Conservation (phyloP, 2,888 invertebrate genomes). For the Drosophila neoperkinsi region DNA sequence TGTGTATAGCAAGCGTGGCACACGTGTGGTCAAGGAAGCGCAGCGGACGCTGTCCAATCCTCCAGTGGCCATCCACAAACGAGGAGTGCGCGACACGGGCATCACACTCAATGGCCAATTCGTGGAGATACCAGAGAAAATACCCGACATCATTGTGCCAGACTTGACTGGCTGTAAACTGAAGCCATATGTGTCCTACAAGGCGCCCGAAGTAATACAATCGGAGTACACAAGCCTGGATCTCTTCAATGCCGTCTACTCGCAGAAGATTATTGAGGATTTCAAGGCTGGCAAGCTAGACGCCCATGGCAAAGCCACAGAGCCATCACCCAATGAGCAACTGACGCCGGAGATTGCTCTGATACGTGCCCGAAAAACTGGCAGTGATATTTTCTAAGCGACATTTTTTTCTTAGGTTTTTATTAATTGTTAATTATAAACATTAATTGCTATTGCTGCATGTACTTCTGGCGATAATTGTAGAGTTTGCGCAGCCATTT, state of each 20-base stretch:
- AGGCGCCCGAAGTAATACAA: conserved; percentile 90
- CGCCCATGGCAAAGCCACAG: conserved; percentile 88
- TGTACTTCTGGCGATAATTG: conserved; percentile 88
- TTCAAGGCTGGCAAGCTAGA: conserved; percentile 90
- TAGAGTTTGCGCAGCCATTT: conserved; percentile 91
- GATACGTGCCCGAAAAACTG: conserved; percentile 89
- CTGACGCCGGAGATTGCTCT: conserved; percentile 91
- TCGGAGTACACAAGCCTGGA: conserved; percentile 93
- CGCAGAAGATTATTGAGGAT: conserved; percentile 91
- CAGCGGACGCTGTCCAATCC: conserved; percentile 86
- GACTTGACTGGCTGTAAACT: conserved; percentile 92
- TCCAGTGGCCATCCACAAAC: conserved; percentile 89
- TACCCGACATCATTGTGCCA: conserved; percentile 97
- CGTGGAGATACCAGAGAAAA: conserved; percentile 92
- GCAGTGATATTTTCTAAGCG: conserved; percentile 91
- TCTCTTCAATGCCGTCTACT: conserved; percentile 93
- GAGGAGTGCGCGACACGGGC: conserved; percentile 90
- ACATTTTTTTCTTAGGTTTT: conserved; percentile 60
- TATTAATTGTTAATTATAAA: conserved; percentile 44
- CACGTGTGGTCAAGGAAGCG: conserved; percentile 87
- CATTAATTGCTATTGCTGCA: conserved; percentile 83
- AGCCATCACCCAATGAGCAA: conserved; percentile 91
- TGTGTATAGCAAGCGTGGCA: conserved; percentile 91
- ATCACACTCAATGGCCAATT: conserved; percentile 86
- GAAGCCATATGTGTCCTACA: conserved; percentile 98